A percentile compares a stretch with the other conserved stretches of the same genome.
These are phyloP conservation scores for Thera britannica DNA, from an alignment of 2,888 invertebrate species.

Conservation along the genomic window DNA sequence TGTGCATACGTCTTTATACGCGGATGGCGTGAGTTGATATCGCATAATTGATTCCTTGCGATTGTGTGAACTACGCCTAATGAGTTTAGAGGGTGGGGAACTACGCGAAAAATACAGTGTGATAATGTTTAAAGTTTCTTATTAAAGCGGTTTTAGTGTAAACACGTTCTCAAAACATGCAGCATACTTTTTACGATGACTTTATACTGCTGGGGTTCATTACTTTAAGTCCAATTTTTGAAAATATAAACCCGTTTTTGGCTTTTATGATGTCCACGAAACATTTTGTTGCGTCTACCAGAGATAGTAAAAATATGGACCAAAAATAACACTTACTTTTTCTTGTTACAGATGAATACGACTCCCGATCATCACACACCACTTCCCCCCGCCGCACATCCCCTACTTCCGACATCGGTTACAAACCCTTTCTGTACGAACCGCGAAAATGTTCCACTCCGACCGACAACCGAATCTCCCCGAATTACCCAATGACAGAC, in stretches of 20 bases:
- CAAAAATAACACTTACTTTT: conserved; percentile 22
- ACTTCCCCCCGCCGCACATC: conserved; percentile 73
- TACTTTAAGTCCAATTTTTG: too few species aligned
- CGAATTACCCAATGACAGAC: conserved; percentile 63
- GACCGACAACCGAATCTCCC: conserved; percentile 64
- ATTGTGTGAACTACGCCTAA: conserved; percentile 63
- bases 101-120: background rate
- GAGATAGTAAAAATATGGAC: too few species aligned
- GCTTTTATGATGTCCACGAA: too few species aligned
- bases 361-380: conserved; percentile 78
- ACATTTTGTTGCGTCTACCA: too few species aligned
- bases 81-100: conserved; percentile 52
- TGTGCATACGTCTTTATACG: conserved; percentile 73
- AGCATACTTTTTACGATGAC: too few species aligned
- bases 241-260: too few species aligned
- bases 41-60: conserved; percentile 64
- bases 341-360: conserved; percentile 82
- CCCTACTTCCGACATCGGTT: conserved; percentile 76
- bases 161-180: too few species aligned
- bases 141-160: too few species aligned
- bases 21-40: conserved; percentile 71
- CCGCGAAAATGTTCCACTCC: conserved; percentile 66
- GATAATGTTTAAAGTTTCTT: background rate
- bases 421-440: conserved; percentile 78
- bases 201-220: too few species aligned